Percentiles rank a stretch among this genome's conserved stretches.
These are phyloP conservation scores for Entomobrya proxima DNA, from an alignment of 2,888 invertebrate genomes.

Conservation along the genomic window DNA sequence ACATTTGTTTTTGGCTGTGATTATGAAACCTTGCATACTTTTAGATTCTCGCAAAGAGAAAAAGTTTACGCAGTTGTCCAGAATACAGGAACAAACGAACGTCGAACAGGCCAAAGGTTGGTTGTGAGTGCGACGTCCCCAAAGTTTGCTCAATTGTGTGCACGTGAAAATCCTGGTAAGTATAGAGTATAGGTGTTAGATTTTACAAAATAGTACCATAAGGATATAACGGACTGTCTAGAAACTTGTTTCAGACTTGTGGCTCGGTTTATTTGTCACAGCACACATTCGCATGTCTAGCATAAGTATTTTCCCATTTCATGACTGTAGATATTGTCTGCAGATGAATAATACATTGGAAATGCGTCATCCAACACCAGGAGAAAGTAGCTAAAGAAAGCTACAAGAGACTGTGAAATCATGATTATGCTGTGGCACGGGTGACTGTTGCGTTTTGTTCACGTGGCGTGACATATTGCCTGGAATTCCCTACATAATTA, in stretches of 20 bases:
- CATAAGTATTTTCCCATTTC: background rate
- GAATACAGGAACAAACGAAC: background rate
- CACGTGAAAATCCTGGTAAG: background rate
- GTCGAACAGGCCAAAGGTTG: background rate
- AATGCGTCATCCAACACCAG: too few relatives aligned
- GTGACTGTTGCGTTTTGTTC: too few relatives aligned
- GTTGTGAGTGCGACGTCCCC: background rate
- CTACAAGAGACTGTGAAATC: too few relatives aligned
- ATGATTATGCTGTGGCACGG: too few relatives aligned
- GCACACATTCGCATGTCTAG: background rate
- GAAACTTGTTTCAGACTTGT: constrained; percentile 5
- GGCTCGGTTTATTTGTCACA: constrained; percentile 37
- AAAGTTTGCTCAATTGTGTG: background rate
- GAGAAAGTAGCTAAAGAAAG: too few relatives aligned
- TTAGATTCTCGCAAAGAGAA: background rate
- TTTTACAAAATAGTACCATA: background rate
- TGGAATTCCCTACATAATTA: too few relatives aligned
- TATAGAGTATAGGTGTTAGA: too few relatives aligned
- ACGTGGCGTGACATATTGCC: too few relatives aligned
- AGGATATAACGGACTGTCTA: background rate
- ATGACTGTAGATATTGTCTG: background rate
- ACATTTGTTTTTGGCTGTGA: background rate
- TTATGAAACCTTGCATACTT: background rate
- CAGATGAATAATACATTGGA: too few relatives aligned
- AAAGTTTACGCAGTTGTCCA: too few relatives aligned